phyloP scores from a whole-genome alignment of 1,140 invertebrate genomes.

The Aphelenchoides avenae region DNA sequence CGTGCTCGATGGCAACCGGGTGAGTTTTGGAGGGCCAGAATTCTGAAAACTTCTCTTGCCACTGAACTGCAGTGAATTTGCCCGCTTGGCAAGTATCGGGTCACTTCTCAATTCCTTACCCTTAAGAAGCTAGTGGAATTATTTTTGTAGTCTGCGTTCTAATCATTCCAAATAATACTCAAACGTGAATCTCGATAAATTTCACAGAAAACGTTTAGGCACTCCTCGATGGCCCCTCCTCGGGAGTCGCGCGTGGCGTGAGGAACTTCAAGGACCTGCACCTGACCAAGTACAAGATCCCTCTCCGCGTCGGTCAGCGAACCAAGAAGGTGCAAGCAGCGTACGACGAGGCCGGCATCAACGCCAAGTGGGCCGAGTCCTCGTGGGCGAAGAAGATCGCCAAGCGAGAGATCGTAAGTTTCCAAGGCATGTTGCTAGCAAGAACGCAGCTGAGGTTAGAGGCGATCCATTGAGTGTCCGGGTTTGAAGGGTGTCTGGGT shows the following conservation, averaged over 20 bases:
- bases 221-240: slow-evolving; percentile 84
- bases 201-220: slow-evolving; percentile 71
- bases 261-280: slow-evolving; percentile 85
- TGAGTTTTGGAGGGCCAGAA: too few relatives aligned
- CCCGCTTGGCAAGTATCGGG: slow-evolving; percentile 1
- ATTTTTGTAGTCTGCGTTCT: not conserved
- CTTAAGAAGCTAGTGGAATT: slow-evolving; percentile 5
- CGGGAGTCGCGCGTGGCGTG: slow-evolving; percentile 75
- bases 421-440: too few relatives aligned
- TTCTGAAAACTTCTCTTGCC: too few relatives aligned
- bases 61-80: not conserved
- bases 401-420: slow-evolving; percentile 24
- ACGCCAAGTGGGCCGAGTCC: slow-evolving; percentile 62
- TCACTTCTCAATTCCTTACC: not conserved
- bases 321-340: slow-evolving; percentile 79
- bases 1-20: slow-evolving; percentile 92
- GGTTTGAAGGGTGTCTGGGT: too few relatives aligned
- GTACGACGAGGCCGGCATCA: slow-evolving; percentile 70
- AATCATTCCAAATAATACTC: slow-evolving; percentile 10
- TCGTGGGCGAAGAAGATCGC: slow-evolving; percentile 65
- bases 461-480: too few relatives aligned
- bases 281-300: slow-evolving; percentile 82
- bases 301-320: slow-evolving; percentile 78
- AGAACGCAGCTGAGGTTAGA: too few relatives aligned
- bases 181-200: slow-evolving; percentile 20